Conservation (phyloP, 1,140 invertebrate genomes). For the Fopius arisanus region DNA sequence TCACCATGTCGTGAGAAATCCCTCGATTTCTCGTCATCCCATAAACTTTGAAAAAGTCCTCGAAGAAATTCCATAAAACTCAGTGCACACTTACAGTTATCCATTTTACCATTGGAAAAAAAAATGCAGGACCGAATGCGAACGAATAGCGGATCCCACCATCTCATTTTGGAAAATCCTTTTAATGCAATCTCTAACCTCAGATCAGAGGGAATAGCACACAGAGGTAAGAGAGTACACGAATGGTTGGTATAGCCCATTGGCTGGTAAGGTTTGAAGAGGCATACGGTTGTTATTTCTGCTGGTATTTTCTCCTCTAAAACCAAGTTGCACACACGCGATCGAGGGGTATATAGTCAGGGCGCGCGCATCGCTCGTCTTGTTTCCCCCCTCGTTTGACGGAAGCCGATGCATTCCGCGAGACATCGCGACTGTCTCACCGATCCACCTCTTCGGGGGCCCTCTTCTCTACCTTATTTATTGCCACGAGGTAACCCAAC, state of each 20-base stretch:
- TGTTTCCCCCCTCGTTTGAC: conserved; percentile 41
- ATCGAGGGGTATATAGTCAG: background rate
- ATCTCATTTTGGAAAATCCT: background rate
- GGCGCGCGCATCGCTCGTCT: conserved; percentile 9
- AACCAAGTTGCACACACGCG: conserved; percentile 6
- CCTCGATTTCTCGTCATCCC: background rate
- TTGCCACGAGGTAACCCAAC: conserved; percentile 50
- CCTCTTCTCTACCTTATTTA: conserved; percentile 53
- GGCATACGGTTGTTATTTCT: background rate
- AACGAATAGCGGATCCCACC: background rate
- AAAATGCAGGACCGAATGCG: background rate
- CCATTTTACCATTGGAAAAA: background rate
- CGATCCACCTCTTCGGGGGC: conserved; percentile 32
- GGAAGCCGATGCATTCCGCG: conserved; percentile 60
- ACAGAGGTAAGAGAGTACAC: background rate
- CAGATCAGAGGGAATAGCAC: background rate
- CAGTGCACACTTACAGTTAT: background rate
- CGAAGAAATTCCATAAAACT: background rate
- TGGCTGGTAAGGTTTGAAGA: background rate
- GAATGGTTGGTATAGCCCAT: background rate
- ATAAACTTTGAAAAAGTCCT: background rate
- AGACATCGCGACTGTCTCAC: conserved; percentile 58
- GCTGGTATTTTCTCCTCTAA: conserved; percentile 3
- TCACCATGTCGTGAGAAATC: no score
- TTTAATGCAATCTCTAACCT: conserved; percentile 1